Percentiles rank a stretch among this genome's conserved stretches.
phyloP scores from a whole-genome alignment of 1,140 invertebrate species.

The Pomacea maculata region DNA sequence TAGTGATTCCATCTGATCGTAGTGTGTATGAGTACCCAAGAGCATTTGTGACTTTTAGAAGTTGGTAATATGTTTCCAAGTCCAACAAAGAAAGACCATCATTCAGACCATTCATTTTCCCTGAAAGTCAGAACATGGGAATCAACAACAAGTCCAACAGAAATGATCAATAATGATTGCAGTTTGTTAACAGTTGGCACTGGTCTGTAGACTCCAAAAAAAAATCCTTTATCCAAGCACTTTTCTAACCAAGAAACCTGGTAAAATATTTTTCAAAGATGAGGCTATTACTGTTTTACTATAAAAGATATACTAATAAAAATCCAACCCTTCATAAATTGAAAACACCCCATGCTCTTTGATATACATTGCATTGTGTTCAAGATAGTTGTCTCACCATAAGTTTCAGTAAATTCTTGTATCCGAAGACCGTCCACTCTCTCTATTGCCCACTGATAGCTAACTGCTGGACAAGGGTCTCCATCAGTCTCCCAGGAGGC shows the following conservation, averaged over 20 bases:
- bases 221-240: too few species aligned
- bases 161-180: too few species aligned
- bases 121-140: conserved; percentile 25
- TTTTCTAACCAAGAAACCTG: too few species aligned
- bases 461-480: conserved; percentile 20
- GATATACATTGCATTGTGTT: not conserved
- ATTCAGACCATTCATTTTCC: conserved; percentile 35
- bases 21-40: conserved; percentile 37
- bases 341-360: too few species aligned
- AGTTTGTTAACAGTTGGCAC: too few species aligned
- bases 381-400: conserved; percentile 6
- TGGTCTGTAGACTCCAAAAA: too few species aligned
- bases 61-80: conserved; percentile 41
- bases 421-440: conserved; percentile 21
- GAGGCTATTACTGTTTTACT: too few species aligned
- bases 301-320: too few species aligned
- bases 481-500: conserved; percentile 21
- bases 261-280: too few species aligned
- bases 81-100: conserved; percentile 37
- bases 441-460: conserved; percentile 27
- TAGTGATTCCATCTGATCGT: conserved; percentile 47
- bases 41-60: conserved; percentile 43
- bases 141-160: not conserved
- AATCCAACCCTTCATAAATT: too few species aligned
- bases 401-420: conserved; percentile 20